A percentile compares a stretch with the other conserved stretches of the same genome.
phyloP scores from a whole-genome alignment of 2,113 vertebrate genomes.

The Scopus umbretta region DNA sequence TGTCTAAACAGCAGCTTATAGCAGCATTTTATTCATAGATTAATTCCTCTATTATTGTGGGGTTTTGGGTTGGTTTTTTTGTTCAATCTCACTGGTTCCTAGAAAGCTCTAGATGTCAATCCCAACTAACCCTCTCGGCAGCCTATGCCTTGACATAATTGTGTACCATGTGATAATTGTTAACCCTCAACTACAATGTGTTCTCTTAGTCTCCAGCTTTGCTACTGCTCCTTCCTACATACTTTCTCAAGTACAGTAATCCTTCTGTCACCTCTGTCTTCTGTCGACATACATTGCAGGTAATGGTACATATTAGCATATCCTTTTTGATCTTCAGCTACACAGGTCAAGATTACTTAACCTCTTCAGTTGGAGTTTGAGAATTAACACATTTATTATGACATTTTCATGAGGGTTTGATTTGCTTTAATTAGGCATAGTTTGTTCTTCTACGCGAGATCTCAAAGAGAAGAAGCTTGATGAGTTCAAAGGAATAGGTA shows the following conservation, averaged over 20 bases:
- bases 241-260: not conserved
- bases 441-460: not conserved
- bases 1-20: not conserved
- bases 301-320: not conserved
- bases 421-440: not conserved
- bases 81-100: not conserved
- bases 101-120: not conserved
- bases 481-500: not conserved
- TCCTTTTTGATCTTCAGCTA: not conserved
- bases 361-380: not conserved
- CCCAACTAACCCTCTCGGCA: not conserved
- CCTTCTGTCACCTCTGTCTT: not conserved
- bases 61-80: not conserved
- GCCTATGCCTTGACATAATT: not conserved
- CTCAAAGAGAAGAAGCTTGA: not conserved
- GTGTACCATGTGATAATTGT: not conserved
- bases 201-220: not conserved
- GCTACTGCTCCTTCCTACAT: not conserved
- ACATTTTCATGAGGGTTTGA: not conserved
- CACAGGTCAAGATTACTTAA: not conserved
- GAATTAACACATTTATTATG: not conserved
- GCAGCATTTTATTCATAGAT: not conserved
- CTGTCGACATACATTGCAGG: accelerated
- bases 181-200: not conserved
- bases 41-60: not conserved